A percentile compares a stretch with the other conserved stretches of the same genome.
phyloP scores from a whole-genome alignment of 2,888 invertebrate species.

The Lochmaea capreae region DNA sequence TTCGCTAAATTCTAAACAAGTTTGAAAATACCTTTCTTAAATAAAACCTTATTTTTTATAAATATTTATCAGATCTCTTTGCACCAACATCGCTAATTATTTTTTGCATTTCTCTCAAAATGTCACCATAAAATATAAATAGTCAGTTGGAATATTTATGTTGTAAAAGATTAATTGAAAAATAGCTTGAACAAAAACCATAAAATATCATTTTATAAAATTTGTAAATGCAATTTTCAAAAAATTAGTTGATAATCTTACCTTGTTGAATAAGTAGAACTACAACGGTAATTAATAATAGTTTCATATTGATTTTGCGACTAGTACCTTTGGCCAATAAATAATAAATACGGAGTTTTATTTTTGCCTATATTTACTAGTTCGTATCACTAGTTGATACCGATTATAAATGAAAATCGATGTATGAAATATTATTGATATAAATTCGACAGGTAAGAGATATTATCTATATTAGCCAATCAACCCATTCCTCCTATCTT shows the following conservation, averaged over 20 bases:
- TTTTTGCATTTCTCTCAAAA: no score
- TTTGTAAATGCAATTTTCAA: neutral
- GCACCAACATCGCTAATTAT: no score
- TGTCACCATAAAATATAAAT: no score
- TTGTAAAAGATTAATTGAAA: no score
- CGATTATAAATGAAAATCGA: constrained; percentile 12
- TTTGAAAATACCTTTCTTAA: no score
- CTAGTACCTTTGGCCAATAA: neutral
- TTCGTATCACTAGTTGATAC: neutral
- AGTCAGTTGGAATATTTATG: no score
- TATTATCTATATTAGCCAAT: constrained; percentile 13
- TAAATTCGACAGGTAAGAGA: neutral
- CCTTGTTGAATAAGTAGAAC: neutral
- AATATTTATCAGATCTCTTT: no score
- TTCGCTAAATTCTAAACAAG: no score
- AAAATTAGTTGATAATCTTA: neutral
- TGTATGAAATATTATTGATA: neutral
- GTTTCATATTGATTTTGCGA: neutral
- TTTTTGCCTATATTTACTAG: neutral
- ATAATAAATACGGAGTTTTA: neutral
- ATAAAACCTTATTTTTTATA: no score
- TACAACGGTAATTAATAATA: neutral
- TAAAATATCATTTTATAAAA: no score
- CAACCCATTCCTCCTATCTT: constrained; percentile 2
- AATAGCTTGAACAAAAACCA: no score